Percentiles rank a stretch among this genome's conserved stretches.
These are phyloP conservation scores for Dryocosmus kuriphilus DNA, from an alignment of 2,888 invertebrate species.

Conservation along the genomic window DNA sequence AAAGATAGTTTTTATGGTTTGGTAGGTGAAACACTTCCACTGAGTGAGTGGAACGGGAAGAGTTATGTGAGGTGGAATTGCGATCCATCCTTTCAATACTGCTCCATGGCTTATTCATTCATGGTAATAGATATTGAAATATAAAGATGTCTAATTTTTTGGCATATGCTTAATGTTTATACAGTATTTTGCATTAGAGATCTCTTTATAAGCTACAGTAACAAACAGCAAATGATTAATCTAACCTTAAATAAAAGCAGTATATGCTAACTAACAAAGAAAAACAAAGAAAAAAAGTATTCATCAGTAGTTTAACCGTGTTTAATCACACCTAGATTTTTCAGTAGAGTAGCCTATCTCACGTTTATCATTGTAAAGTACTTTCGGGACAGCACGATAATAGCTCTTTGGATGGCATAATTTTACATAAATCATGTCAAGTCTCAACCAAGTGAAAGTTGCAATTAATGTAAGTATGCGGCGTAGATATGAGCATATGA, in stretches of 20 bases:
- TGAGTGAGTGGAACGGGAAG: too few relatives aligned
- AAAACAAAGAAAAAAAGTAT: not conserved
- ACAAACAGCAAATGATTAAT: not conserved
- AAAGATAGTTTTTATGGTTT: too few relatives aligned
- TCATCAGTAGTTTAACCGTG: not conserved
- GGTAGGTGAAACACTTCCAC: too few relatives aligned
- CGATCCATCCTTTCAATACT: too few relatives aligned
- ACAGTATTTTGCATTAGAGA: not conserved
- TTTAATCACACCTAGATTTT: not conserved
- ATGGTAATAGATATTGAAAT: too few relatives aligned
- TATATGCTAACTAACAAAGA: not conserved
- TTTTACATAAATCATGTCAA: conserved; percentile 29
- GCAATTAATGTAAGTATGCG: conserved; percentile 18
- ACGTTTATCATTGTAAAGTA: conserved; percentile 23
- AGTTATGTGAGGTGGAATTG: too few relatives aligned
- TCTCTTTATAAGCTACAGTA: not conserved
- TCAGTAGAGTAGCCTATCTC: conserved; percentile 1
- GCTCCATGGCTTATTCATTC: too few relatives aligned
- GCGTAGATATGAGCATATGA: not conserved
- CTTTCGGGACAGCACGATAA: conserved; percentile 26
- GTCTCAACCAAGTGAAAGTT: conserved; percentile 6
- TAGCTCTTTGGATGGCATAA: not conserved
- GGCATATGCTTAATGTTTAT: too few relatives aligned
- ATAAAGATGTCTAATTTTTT: too few relatives aligned
- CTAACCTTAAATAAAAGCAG: not conserved